Conservation (phyloP, 2,797 vertebrate species). For the Pseudochirops corinnae region DNA sequence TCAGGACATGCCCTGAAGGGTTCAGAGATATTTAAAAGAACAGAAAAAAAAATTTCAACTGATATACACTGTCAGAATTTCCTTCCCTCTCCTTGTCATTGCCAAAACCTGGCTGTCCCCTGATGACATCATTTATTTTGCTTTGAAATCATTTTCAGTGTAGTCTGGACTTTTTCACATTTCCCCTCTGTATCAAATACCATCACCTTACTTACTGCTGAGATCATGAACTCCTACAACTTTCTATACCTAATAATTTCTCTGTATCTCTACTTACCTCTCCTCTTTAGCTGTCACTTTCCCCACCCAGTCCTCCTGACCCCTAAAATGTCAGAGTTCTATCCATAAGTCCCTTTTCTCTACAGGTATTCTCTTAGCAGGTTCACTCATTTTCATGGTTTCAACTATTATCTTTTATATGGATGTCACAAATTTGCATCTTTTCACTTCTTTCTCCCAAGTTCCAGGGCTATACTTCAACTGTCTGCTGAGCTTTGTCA, state of each 20-base stretch:
- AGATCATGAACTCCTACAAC: neutral
- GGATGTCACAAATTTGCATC: neutral
- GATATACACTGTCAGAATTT: neutral
- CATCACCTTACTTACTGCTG: neutral
- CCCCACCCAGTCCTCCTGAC: neutral
- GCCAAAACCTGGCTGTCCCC: neutral
- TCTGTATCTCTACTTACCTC: neutral
- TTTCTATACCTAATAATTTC: neutral
- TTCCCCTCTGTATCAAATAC: neutral
- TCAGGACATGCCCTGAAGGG: neutral
- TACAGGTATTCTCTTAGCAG: neutral
- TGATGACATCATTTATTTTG: neutral
- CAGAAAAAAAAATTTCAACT: neutral
- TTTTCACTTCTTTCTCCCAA: neutral
- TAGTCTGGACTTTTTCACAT: neutral
- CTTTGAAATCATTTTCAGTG: neutral
- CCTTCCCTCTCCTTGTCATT: neutral
- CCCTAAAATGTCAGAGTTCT: neutral
- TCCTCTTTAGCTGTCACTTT: neutral
- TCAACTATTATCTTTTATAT: neutral
- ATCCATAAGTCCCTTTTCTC: neutral
- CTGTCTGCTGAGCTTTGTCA: neutral
- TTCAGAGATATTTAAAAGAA: conserved; percentile 47
- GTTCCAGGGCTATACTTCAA: neutral
- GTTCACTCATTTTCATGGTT: neutral